These are phyloP conservation scores for Lasioglossum pauxillum DNA, from an alignment of 2,888 invertebrate genomes.

Conservation along the genomic window DNA sequence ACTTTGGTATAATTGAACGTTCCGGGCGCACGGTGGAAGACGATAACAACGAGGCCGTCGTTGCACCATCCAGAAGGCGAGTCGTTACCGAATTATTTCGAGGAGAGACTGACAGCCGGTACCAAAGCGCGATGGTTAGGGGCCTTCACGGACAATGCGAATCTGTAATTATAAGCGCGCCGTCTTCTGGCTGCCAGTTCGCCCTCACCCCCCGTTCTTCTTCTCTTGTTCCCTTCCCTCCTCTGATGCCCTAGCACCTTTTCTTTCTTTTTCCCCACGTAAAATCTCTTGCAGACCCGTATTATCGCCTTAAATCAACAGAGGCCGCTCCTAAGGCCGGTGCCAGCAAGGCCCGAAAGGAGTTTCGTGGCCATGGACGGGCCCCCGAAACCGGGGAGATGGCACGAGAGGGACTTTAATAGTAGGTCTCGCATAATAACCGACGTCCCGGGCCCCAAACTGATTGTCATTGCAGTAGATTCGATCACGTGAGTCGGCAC, in stretches of 20 bases:
- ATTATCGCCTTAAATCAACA: constrained; percentile 83
- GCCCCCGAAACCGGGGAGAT: constrained; percentile 35
- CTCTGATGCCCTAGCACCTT: not conserved
- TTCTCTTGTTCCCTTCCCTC: not conserved
- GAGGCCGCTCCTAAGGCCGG: constrained; percentile 74
- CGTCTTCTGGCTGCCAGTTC: constrained; percentile 68
- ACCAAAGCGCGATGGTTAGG: constrained; percentile 71
- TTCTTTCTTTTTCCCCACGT: constrained; percentile 71
- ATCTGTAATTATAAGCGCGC: constrained; percentile 80
- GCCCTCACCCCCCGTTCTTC: constrained; percentile 24
- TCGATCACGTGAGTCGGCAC: constrained; percentile 78
- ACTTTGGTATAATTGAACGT: constrained; percentile 55
- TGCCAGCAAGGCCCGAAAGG: constrained; percentile 55
- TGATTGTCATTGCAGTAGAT: constrained; percentile 83
- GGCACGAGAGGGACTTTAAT: constrained; percentile 78
- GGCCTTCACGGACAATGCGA: constrained; percentile 78
- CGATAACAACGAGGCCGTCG: constrained; percentile 42
- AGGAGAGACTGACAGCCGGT: constrained; percentile 73
- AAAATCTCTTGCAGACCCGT: constrained; percentile 78
- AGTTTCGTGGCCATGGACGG: constrained; percentile 21
- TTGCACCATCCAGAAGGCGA: constrained; percentile 40
- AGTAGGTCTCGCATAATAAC: constrained; percentile 82
- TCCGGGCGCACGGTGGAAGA: constrained; percentile 17
- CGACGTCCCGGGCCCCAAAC: constrained; percentile 77
- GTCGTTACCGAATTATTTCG: constrained; percentile 67